These are phyloP conservation scores for Limnephilus rhombicus DNA, from an alignment of 2,888 invertebrate genomes.

Conservation along the genomic window DNA sequence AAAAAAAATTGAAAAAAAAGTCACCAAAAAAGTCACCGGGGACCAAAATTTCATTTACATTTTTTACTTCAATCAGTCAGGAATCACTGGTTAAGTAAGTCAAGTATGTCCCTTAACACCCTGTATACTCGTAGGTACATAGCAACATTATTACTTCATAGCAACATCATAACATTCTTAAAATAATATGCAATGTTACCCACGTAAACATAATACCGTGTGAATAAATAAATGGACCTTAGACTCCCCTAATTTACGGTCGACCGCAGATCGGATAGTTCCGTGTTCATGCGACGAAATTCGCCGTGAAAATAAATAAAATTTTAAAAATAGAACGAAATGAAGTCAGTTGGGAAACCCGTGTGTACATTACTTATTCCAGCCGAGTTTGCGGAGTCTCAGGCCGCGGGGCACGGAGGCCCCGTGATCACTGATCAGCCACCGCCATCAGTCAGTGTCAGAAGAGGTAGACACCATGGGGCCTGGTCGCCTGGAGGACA, in stretches of 20 bases:
- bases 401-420: background rate
- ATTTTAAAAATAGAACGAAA: background rate
- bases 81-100: too few relatives aligned
- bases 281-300: background rate
- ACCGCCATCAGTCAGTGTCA: constrained; percentile 16
- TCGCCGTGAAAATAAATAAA: background rate
- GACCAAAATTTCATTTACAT: too few relatives aligned
- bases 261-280: background rate
- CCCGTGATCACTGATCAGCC: background rate
- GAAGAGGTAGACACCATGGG: background rate
- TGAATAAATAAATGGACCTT: background rate
- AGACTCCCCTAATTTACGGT: too few relatives aligned
- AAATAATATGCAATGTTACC: too few relatives aligned
- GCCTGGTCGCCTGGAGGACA: background rate
- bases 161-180: too few relatives aligned
- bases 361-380: background rate
- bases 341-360: background rate
- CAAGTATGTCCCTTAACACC: too few relatives aligned
- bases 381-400: background rate
- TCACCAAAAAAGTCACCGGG: too few relatives aligned
- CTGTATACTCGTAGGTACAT: too few relatives aligned
- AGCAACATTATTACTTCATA: too few relatives aligned
- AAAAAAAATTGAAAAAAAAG: too few relatives aligned
- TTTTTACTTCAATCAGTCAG: too few relatives aligned
- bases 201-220: background rate